Percentiles rank a stretch among this genome's conserved stretches.
phyloP scores from a whole-genome alignment of 2,113 vertebrate genomes.

The Catharus bicknelli region DNA sequence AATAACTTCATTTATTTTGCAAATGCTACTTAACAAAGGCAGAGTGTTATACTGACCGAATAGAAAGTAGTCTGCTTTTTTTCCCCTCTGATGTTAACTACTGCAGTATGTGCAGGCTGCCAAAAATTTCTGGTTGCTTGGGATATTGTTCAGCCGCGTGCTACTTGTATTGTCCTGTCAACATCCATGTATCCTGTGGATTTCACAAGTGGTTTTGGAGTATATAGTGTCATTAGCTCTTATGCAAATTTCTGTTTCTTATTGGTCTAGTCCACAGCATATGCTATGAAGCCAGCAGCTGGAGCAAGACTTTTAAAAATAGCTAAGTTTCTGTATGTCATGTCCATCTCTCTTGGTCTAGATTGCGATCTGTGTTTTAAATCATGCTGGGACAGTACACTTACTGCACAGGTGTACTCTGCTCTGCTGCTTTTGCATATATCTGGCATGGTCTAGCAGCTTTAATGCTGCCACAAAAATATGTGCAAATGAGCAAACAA shows the following conservation, averaged over 20 bases:
- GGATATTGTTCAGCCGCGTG: background rate
- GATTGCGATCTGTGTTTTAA: background rate
- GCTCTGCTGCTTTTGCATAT: background rate
- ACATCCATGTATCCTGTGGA: background rate
- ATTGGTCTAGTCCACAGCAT: background rate
- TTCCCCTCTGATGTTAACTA: background rate
- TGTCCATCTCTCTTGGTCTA: background rate
- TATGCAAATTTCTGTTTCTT: background rate
- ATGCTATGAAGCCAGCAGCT: fast-evolving
- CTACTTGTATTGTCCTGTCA: background rate
- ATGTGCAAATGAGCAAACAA: background rate
- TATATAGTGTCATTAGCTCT: background rate
- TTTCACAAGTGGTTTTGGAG: background rate
- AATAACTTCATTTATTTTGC: background rate
- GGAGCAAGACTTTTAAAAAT: background rate
- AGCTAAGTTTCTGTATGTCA: background rate
- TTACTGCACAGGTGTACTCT: background rate
- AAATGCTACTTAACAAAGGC: background rate
- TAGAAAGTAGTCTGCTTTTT: background rate
- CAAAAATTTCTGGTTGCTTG: background rate
- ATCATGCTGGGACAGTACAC: background rate
- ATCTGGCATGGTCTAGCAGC: background rate
- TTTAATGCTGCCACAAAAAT: background rate
- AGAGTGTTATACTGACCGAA: background rate
- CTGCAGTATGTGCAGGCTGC: background rate